Conservation (phyloP, 2,888 invertebrate species). For the Cryptocephalus moraei region DNA sequence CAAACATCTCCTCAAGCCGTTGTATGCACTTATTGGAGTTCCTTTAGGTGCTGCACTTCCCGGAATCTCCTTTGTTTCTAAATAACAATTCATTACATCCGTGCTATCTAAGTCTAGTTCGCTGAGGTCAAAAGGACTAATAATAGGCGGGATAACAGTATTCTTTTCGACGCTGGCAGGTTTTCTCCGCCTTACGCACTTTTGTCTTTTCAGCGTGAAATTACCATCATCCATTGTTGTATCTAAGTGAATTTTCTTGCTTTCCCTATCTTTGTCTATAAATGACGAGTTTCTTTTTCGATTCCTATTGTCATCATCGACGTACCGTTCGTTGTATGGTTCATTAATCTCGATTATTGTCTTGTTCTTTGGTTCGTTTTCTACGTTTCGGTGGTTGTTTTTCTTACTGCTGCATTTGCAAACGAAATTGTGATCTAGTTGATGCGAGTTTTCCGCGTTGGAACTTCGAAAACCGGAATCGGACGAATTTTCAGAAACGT, state of each 20-base stretch:
- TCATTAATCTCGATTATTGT: slow-evolving; percentile 34
- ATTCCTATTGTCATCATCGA: slow-evolving; percentile 22
- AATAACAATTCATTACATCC: slow-evolving; percentile 19
- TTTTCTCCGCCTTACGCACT: slow-evolving; percentile 47
- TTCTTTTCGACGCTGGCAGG: slow-evolving; percentile 15
- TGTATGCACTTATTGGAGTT: slow-evolving; percentile 14
- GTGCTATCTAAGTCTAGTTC: slow-evolving; percentile 18
- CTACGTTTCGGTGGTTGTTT: slow-evolving; percentile 11
- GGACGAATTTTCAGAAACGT: slow-evolving; percentile 26
- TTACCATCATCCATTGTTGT: slow-evolving; percentile 21
- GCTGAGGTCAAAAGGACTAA: not conserved
- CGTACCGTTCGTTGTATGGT: slow-evolving; percentile 34
- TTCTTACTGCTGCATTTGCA: slow-evolving; percentile 29
- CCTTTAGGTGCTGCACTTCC: not conserved
- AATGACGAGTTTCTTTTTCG: slow-evolving; percentile 18
- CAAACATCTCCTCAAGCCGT: slow-evolving; percentile 35
- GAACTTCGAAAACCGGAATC: slow-evolving; percentile 35
- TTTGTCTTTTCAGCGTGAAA: slow-evolving; percentile 43
- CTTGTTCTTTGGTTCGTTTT: slow-evolving; percentile 14
- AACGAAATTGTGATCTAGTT: slow-evolving; percentile 26
- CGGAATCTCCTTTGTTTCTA: slow-evolving; percentile 20
- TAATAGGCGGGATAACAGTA: not conserved
- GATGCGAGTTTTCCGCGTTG: slow-evolving; percentile 27
- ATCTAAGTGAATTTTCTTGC: slow-evolving; percentile 20
- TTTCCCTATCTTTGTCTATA: slow-evolving; percentile 9